Evolutionary conservation across 2,113 vertebrate genomes (phyloP).

Genomic region (Corvus moneduloides): DNA sequence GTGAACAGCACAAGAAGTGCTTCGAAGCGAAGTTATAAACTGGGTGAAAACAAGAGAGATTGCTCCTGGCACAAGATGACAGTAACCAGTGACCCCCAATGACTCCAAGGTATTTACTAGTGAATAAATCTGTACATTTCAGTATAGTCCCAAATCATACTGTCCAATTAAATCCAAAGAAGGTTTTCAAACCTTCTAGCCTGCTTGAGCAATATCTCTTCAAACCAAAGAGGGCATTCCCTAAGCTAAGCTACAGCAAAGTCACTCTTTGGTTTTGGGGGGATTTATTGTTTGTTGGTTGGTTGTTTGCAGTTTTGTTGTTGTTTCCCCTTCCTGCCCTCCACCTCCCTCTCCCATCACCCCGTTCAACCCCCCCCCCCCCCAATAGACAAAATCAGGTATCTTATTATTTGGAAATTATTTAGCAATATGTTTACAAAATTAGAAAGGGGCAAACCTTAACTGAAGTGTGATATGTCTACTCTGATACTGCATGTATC

Average conservation of each 20-base stretch:
- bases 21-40: not conserved
- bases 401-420: not conserved
- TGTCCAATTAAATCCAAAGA: not conserved
- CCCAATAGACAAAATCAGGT: not conserved
- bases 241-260: not conserved
- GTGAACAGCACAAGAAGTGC: not conserved
- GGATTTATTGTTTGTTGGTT: not conserved
- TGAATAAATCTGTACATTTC: not conserved
- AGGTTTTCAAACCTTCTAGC: not conserved
- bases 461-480: not conserved
- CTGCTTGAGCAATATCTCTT: not conserved
- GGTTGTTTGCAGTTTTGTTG: not conserved
- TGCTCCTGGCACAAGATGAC: not conserved
- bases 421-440: not conserved
- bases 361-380: not conserved
- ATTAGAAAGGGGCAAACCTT: not conserved
- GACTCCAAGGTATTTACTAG: not conserved
- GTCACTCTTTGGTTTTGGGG: not conserved
- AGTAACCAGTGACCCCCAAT: not conserved
- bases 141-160: not conserved
- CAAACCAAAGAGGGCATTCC: not conserved
- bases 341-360: fast-evolving
- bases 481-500: not conserved
- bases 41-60: not conserved
- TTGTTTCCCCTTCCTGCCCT: not conserved